Evolutionary conservation across 2,888 invertebrate genomes (phyloP).

Genomic region (Tromatobia lineatoria): DNA sequence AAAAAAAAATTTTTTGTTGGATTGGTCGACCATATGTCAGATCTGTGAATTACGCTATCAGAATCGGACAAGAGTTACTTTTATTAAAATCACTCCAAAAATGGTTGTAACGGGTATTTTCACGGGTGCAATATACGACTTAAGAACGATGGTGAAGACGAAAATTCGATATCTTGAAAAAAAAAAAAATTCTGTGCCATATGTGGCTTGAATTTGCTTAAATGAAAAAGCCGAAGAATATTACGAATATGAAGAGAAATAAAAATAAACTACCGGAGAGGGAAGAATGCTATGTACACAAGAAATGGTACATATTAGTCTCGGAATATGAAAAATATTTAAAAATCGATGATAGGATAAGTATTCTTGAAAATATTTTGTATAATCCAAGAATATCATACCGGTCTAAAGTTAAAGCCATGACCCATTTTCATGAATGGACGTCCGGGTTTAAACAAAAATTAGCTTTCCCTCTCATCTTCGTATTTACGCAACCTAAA

Average conservation of each 20-base stretch:
- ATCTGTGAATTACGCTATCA: too few relatives aligned
- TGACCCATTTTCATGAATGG: background rate
- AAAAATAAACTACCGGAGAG: background rate
- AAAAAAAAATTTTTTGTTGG: too few relatives aligned
- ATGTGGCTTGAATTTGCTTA: too few relatives aligned
- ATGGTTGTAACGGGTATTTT: too few relatives aligned
- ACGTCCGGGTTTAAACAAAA: background rate
- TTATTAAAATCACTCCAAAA: too few relatives aligned
- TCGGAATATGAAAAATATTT: background rate
- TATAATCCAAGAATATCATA: background rate
- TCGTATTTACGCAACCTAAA: slow-evolving; percentile 23
- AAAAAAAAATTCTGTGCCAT: too few relatives aligned
- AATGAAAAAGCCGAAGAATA: background rate
- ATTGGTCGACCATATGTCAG: too few relatives aligned
- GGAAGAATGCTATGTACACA: background rate
- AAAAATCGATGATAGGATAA: too few relatives aligned
- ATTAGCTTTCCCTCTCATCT: background rate
- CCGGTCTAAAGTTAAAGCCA: background rate
- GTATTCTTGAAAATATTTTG: background rate
- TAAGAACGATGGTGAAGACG: too few relatives aligned
- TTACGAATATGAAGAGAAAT: background rate
- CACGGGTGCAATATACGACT: too few relatives aligned
- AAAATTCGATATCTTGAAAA: too few relatives aligned
- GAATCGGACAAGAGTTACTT: too few relatives aligned
- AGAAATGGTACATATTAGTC: background rate